phyloP scores from a whole-genome alignment of 2,888 invertebrate genomes.

The Meteorus cinctellus region DNA sequence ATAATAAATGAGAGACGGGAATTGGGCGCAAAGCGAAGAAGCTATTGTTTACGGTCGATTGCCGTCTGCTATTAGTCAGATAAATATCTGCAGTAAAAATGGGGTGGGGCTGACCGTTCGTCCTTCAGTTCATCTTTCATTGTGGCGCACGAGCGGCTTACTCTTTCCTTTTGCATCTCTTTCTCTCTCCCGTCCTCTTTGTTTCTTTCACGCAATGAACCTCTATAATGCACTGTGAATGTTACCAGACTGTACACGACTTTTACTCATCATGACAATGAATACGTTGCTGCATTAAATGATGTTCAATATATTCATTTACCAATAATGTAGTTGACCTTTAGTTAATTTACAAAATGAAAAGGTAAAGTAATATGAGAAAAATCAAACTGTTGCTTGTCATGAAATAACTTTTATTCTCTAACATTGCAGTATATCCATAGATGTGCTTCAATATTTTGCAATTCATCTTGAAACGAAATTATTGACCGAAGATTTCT shows the following conservation, averaged over 20 bases:
- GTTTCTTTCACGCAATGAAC: not conserved
- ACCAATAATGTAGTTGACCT: not conserved
- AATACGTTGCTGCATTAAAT: not conserved
- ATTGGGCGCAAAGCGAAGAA: slow-evolving; percentile 42
- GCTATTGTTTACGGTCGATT: slow-evolving; percentile 56
- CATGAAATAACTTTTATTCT: not conserved
- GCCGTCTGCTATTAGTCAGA: slow-evolving; percentile 54
- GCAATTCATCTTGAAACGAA: too few relatives aligned
- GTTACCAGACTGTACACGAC: slow-evolving; percentile 4
- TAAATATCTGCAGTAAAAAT: slow-evolving; percentile 55
- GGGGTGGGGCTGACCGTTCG: slow-evolving; percentile 48
- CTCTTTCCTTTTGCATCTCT: slow-evolving; percentile 1
- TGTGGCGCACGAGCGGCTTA: slow-evolving; percentile 2
- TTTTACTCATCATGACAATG: not conserved
- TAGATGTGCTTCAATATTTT: too few relatives aligned
- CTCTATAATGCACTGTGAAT: not conserved
- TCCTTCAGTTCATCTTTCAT: slow-evolving; percentile 40
- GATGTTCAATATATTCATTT: not conserved
- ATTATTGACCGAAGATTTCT: too few relatives aligned
- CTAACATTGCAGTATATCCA: not conserved
- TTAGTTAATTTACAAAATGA: not conserved
- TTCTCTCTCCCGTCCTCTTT: slow-evolving; percentile 14
- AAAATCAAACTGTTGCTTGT: not conserved
- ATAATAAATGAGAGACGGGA: slow-evolving; percentile 32
- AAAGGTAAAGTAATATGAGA: not conserved